Base-by-base conservation (phyloP, 2,113 vertebrate species). In the Perca flavescens region DNA sequence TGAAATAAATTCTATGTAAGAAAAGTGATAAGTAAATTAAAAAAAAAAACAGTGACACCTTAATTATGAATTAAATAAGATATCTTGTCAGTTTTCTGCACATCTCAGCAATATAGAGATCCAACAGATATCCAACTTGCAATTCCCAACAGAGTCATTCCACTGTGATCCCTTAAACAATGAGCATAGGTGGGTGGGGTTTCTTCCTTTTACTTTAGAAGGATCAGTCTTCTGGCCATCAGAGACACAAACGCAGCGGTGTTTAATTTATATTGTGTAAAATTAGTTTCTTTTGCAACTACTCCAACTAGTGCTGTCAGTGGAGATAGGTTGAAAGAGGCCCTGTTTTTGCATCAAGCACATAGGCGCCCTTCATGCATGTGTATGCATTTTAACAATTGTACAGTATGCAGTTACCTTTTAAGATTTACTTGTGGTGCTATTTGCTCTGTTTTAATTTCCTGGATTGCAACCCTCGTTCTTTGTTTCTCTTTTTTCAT, bases 401-500 rank as follows among this genome's bases (percentile, higher is more conserved):
- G 6, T 36, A 19, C n/a, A 60, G 36, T 76, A 8, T 19, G 19
- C 43, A 28, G 10, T 64, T 68, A 73, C 77, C 63, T 81, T 68
- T 69, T 69, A 25, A 64, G 73, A 64, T 71, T 72, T 66, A 57
- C 63, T 13, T 34, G 58, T 84, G 22, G 22, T 76, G 75, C 36
- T 83, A 5, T 90, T 90, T 80, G 34, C 57, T 63, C 60, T 70
- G 34, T 62, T 82, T 81, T 66, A 74, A 57, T 79, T 46, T 57
- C 25, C 46, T 56, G 56, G 22, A 60, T 79, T 10, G 2, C 49
- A 50, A 47, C 19, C 80, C 64, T 56, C 54, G 40, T 77, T 89
- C 62, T 87, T 75, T 86, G 54, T 73, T 83, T 80, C 54, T 67
- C 62, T 86, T 86, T 88, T 91, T 80, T 91, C 86, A 80, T 87